Base-by-base conservation (phyloP, 37 sponge, comb jelly and placozoan genomes). In the Agelas oroides region DNA sequence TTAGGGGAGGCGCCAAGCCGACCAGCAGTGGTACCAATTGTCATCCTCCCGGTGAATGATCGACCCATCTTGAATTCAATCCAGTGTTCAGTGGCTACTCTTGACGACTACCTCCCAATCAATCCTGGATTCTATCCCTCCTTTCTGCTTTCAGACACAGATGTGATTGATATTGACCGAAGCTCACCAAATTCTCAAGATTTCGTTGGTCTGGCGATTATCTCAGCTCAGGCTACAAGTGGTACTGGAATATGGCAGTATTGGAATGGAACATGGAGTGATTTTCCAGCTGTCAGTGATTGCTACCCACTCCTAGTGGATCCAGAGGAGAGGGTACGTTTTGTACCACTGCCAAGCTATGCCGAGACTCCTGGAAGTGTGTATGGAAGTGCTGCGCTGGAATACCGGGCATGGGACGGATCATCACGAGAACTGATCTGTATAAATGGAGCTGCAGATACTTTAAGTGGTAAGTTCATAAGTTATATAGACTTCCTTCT, bases 351-450 rank as follows among this genome's bases (percentile, higher is more conserved):
- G 0, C 81, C 85, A 14, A 79, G 67, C 32, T 46, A 46, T 46
- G 46, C 3, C 46, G 46, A 46, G 3, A 46, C 8, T 46, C 46
- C 3, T 46, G 35, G 23, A 28, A 75, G 65, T 53, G 21, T 25
- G 0, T 54, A 66, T 67, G 87, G 88, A 32, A 37, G 19, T 18
- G 88, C 81, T 28, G 53, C 69, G 24, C 12, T 92, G 8, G 30
- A 2, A 20, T 87, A 84, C 73, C 36, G 76, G 32, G 92, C 70
- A 16, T 92, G 92, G 92, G 92, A 92, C 79, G 92, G 92, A 12
- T 73, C 64, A 35, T 64, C 73, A 0, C 5, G 12, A 20, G 33
- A 5, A 21, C 53, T 70, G 21, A 21, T 65, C 35, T 79, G 80
- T 62, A 34, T 32, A n/a, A 65, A 56, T 38, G 69, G 32, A 27